Conservation (phyloP, 2,888 invertebrate species). For the Aporophyla nigra region DNA sequence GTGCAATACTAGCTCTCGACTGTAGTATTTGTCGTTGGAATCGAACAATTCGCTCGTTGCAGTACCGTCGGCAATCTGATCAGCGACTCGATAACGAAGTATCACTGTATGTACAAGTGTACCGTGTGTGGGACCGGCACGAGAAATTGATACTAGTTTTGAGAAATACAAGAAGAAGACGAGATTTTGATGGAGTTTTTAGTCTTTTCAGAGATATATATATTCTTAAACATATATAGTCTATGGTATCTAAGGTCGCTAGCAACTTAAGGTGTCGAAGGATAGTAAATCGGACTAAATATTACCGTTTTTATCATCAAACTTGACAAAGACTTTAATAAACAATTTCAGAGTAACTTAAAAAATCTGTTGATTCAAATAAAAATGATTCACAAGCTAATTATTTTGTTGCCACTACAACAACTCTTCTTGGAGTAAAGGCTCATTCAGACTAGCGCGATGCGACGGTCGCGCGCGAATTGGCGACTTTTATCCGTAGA, state of each 20-base stretch:
- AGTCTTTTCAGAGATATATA: neutral
- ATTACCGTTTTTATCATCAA: neutral
- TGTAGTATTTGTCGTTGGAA: constrained; percentile 58
- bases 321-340: neutral
- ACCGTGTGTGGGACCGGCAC: neutral
- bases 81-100: constrained; percentile 47
- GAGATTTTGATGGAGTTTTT: neutral
- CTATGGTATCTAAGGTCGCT: too few species aligned
- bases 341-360: neutral
- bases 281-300: neutral
- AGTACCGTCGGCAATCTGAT: constrained; percentile 45
- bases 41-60: constrained; percentile 57
- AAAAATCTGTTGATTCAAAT: neutral
- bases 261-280: neutral
- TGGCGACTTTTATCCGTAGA: too few species aligned
- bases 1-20: constrained; percentile 44
- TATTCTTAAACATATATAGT: neutral
- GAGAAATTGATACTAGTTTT: constrained; percentile 23
- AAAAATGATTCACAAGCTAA: neutral
- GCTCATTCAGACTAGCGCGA: too few species aligned
- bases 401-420: neutral
- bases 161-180: neutral
- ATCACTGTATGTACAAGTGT: constrained; percentile 27
- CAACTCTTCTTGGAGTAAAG: neutral
- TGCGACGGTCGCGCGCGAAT: too few species aligned